phyloP scores from a whole-genome alignment of 2,113 vertebrate species.

The Rhegmatorhina hoffmannsi region DNA sequence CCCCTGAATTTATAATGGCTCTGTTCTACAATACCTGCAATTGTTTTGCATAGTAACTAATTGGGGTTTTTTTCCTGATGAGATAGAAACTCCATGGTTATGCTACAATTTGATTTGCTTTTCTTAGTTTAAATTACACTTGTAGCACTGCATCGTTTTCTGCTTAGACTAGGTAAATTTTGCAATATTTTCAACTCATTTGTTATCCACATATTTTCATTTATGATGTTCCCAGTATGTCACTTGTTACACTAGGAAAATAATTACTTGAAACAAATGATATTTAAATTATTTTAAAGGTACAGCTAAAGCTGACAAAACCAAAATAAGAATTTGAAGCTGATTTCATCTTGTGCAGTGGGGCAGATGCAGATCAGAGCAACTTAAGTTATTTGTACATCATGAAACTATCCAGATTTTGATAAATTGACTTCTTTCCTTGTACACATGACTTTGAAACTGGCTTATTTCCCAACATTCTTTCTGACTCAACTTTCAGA shows the following conservation, averaged over 20 bases:
- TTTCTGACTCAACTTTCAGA: conserved; percentile 37
- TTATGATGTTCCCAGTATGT: background rate
- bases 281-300: conserved; percentile 21
- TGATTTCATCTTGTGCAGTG: background rate
- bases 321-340: background rate
- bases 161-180: background rate
- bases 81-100: background rate
- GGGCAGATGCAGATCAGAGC: background rate
- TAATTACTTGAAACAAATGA: background rate
- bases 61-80: background rate
- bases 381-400: background rate
- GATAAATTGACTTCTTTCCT: conserved; percentile 23
- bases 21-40: background rate
- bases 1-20: background rate
- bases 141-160: background rate
- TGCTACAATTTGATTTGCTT: background rate
- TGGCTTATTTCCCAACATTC: conserved; percentile 33
- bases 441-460: conserved; percentile 9
- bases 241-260: background rate
- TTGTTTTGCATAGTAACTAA: background rate
- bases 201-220: background rate
- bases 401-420: conserved; percentile 21
- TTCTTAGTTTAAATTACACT: background rate
- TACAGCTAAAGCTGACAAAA: conserved; percentile 3
- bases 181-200: background rate